Evolutionary conservation across 2,888 invertebrate genomes (phyloP).

Genomic region (Homarus gammarus): DNA sequence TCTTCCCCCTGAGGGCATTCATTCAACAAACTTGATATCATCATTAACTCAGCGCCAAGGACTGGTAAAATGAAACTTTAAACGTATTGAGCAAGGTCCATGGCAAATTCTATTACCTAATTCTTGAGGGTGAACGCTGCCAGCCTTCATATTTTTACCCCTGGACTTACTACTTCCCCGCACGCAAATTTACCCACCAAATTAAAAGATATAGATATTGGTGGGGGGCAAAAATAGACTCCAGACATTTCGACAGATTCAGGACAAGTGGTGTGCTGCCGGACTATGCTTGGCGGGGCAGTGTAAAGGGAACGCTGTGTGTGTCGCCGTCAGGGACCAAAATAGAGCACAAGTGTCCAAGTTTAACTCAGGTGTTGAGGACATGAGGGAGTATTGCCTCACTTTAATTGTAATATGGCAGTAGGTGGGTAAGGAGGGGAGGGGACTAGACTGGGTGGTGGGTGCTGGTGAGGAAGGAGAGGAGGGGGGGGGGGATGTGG

Average conservation of each 20-base stretch:
- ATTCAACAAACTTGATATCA: neutral
- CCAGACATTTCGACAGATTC: neutral
- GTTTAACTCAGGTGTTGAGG: no score
- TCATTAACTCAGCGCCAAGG: neutral
- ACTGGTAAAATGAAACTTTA: neutral
- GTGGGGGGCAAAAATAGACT: neutral
- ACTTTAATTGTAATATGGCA: no score
- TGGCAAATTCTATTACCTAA: neutral
- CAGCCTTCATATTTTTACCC: neutral
- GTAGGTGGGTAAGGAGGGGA: no score
- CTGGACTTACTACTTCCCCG: neutral
- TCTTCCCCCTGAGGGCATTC: neutral
- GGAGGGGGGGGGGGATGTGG: no score
- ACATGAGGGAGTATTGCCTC: no score
- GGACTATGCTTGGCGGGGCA: no score
- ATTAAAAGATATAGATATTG: neutral
- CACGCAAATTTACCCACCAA: neutral
- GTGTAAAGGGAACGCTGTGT: no score
- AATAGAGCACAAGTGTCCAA: no score
- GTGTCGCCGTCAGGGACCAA: no score
- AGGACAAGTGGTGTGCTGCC: neutral
- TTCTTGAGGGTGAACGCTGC: neutral
- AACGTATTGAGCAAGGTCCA: neutral
- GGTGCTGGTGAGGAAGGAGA: no score
- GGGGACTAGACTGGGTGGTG: no score